Base-by-base conservation (phyloP, 2,797 vertebrate species). In the Pipistrellus nathusii region DNA sequence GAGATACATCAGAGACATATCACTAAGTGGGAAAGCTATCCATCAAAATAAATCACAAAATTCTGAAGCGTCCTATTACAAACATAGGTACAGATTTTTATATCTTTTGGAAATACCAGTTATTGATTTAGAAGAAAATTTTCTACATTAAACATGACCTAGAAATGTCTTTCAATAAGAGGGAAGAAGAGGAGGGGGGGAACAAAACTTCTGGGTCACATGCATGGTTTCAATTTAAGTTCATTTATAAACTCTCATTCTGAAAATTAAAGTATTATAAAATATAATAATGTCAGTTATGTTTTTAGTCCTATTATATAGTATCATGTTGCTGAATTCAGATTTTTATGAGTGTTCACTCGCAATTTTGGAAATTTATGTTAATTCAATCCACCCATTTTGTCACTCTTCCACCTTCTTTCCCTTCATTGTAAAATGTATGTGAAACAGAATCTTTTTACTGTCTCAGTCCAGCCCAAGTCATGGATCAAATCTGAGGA, bases 101-200 rank as follows among this genome's bases (percentile, higher is more conserved):
- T 59, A 62, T 80, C 9, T 73, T 20, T 44, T n/a, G 82, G 32
- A 93, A 69, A n/a, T 73, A 25, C 3, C 53, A 48, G 35, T 69
- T 30, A 46, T 13, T 85, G 1, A 41, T 86, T 32, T 20, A 69
- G n/a, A 44, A 94, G 71, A 95, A 78, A 2, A 6, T 62, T 73
- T 18, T 27, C 6, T 66, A 46, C 1, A 17, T 80, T 69, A 35
- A n/a, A 12, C 35, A 8, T 38, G 69, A 25, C 23, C 6, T 73
- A 25, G 73, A 35, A 88, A 51, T 85, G 83, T 5, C 38, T 96
- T 94, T 71, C 18, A 94, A 44, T 30, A 64, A 88, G 84, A 80
- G 32, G 17, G n/a, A 44, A 30, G 6, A 53, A 4, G 13, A 41
- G 17, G 0, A 10, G 2, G 7, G 4, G 4, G 12, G 27, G 21